Conservation (phyloP, 2,113 vertebrate species). For the Sorex araneus region DNA sequence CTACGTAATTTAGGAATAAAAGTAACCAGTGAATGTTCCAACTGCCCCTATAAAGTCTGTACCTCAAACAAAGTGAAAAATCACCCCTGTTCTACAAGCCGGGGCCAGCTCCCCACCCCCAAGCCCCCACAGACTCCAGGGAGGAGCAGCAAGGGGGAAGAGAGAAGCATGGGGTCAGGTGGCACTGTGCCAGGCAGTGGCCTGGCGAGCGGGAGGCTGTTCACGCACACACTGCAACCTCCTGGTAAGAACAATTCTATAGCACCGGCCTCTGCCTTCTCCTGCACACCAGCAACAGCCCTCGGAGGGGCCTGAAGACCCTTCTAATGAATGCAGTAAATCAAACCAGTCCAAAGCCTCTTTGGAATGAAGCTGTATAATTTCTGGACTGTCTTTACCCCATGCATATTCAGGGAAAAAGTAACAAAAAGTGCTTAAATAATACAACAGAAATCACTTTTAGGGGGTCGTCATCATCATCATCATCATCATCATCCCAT, state of each 20-base stretch:
- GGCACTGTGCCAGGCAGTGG: too few relatives aligned
- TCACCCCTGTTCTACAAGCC: background rate
- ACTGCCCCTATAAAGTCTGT: background rate
- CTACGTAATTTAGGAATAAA: conserved; percentile 40
- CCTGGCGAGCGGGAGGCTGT: conserved; percentile 14
- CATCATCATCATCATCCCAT: too few relatives aligned
- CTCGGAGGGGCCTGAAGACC: too few relatives aligned
- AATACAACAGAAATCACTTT: background rate
- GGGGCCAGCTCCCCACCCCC: background rate
- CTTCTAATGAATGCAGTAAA: background rate
- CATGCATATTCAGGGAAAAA: background rate
- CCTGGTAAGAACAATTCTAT: background rate
- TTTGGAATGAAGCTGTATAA: background rate
- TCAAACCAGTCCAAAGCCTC: background rate
- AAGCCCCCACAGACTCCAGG: background rate
- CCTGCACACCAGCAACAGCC: too few relatives aligned
- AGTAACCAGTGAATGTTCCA: conserved; percentile 69
- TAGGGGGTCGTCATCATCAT: background rate
- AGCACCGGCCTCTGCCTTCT: too few relatives aligned
- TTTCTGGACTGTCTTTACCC: background rate
- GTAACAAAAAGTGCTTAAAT: background rate
- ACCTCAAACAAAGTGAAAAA: background rate
- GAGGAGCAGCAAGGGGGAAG: background rate
- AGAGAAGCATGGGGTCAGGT: too few relatives aligned
- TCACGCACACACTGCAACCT: background rate